A percentile compares a stretch with the other conserved stretches of the same genome.
These are phyloP conservation scores for Drosophila insularis DNA, from an alignment of 1,140 invertebrate species.

Conservation along the genomic window DNA sequence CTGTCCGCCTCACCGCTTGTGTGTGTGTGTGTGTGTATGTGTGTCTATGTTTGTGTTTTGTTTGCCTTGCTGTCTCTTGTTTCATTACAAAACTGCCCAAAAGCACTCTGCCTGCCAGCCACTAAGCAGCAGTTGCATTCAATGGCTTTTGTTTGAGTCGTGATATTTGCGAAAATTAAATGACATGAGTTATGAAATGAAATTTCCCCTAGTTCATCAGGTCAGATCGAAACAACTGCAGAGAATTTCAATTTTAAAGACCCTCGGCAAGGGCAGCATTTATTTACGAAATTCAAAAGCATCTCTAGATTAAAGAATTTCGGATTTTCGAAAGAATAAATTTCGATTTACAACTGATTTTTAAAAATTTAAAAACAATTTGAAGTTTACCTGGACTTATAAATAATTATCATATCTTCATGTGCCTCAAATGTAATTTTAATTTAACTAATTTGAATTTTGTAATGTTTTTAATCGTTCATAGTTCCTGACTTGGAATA, in stretches of 20 bases:
- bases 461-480: too few relatives aligned
- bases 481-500: too few relatives aligned
- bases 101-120: constrained; percentile 24
- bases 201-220: constrained; percentile 35
- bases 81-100: constrained; percentile 61
- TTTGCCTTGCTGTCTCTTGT: constrained; percentile 59
- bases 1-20: constrained; percentile 16
- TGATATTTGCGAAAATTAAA: constrained; percentile 82
- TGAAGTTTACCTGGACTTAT: too few relatives aligned
- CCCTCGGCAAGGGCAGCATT: neutral
- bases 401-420: too few relatives aligned
- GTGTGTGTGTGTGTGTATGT: neutral
- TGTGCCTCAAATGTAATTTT: too few relatives aligned
- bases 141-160: constrained; percentile 81
- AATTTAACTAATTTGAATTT: too few relatives aligned
- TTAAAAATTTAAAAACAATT: too few relatives aligned
- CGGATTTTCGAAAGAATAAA: too few relatives aligned
- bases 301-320: too few relatives aligned
- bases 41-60: constrained; percentile 28
- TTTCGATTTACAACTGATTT: too few relatives aligned
- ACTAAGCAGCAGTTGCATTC: constrained; percentile 56
- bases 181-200: constrained; percentile 81
- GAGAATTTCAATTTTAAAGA: neutral
- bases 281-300: too few relatives aligned
- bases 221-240: neutral